These are phyloP conservation scores for Manacus vitellinus DNA, from an alignment of 2,113 vertebrate species.

Conservation along the genomic window DNA sequence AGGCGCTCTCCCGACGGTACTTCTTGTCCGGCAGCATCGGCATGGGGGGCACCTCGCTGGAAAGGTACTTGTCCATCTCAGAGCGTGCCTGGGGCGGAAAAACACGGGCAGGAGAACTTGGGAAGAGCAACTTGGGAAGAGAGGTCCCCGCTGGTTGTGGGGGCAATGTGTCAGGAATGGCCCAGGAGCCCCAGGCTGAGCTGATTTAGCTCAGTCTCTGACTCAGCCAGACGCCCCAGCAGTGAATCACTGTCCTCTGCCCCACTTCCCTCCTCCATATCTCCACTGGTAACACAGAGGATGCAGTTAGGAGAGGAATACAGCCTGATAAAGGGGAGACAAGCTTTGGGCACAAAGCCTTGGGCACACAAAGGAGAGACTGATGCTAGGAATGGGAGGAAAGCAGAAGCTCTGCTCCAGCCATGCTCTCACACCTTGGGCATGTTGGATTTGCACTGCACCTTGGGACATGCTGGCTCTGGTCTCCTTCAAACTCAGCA, in stretches of 20 bases:
- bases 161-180: accelerated
- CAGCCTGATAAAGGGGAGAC: neutral
- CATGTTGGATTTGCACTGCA: neutral
- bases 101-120: neutral
- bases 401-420: neutral
- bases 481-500: neutral
- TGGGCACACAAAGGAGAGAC: neutral
- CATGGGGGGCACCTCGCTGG: slow-evolving; percentile 47
- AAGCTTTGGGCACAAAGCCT: neutral
- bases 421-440: neutral
- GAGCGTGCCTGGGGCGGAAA: slow-evolving; percentile 63
- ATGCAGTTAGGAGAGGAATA: neutral
- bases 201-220: neutral
- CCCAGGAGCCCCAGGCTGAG: neutral
- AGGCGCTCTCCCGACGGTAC: slow-evolving; percentile 87
- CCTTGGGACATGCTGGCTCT: neutral
- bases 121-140: neutral
- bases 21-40: slow-evolving; percentile 77
- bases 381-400: neutral
- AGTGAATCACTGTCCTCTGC: slow-evolving; percentile 13
- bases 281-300: neutral
- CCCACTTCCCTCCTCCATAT: neutral
- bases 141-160: no score
- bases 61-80: slow-evolving; percentile 89
- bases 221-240: neutral